Evolutionary conservation across 2,797 vertebrate species (phyloP), one percentile per base, ranked within the genome.

Genomic region (Sebastes itinus): DNA sequence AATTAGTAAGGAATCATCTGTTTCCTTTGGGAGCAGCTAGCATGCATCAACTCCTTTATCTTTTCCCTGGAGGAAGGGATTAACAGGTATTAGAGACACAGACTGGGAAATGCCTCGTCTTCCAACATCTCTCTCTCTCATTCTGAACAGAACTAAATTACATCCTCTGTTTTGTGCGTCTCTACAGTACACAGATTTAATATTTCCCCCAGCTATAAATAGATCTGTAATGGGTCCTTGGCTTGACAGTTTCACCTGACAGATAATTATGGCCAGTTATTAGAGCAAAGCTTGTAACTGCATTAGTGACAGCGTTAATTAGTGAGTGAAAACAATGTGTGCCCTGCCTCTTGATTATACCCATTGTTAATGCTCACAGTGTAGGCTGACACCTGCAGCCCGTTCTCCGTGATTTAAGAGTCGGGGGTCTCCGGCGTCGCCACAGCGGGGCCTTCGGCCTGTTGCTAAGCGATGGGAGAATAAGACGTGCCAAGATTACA

Each of bases 401-500:
- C 55, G 77, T 78, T 72, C 62, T 74, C 80, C 7, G 5, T 77
- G 75, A 87, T 90, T 89, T 80, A 78, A 87, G 73, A 84, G 84
- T 67, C 42, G 64, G 76, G 86, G 86, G 82, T 82, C 85, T 82
- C 54, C 23, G 56, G 42, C 42, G 42, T 69, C 46, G 81, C 86
- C 80, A 52, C 85, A 87, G 61, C 20, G 14, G 20, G 49, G 49
- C 20, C 49, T 80, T 52, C 8, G 4, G 87, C 83, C 91, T 90
- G 91, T 94, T 93, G 90, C 90, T 94, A 91, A 88, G 93, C 81
- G n/a, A 90, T 89, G 67, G 81, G 74, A 74, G 74, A 78, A 65
- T 42, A 85, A 80, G 86, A 88, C 16, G 56, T 64, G 78, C 85
- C 76, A 77, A 82, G 83, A 91, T 84, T 84, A 86, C 89, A 83